Base-by-base conservation (phyloP, 2,113 vertebrate species). In the Rafetus swinhoei region DNA sequence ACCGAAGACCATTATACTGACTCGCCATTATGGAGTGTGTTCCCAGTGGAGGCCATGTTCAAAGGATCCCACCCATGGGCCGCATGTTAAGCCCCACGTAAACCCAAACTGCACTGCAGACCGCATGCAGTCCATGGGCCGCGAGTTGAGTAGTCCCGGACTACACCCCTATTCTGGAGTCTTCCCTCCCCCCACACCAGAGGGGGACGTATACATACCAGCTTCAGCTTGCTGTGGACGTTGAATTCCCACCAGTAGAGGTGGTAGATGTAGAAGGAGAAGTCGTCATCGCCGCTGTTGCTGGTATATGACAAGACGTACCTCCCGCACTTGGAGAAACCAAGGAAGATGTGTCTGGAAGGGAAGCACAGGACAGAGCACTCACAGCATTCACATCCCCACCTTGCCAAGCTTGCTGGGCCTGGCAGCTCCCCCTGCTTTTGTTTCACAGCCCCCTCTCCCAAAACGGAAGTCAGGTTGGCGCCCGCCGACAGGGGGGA, bases 211-310 rank as follows among this genome's bases (percentile, higher is more conserved):
- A 72, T 39, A 56, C 95, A 12, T 97, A 99, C 99, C 99, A 99
- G 98, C 93, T 98, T 99, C 90, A 99, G 98, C 79, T 99, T 98
- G 97, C 99, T 99, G 98, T 99, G 99, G 11, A 99, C 97, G 94
- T 99, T 99, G 97, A 99, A 99, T 94, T 99, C 99, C 99, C 99
- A 99, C 99, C 99, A 99, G 93, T 99, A 99, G 5, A 99, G 98
- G 95, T 99, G 98, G 90, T 99, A 99, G 39, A 98, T 98, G 91
- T 99, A 99, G 97, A 99, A 99, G 86, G 98, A 99, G 90, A 98
- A 98, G 83, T 99, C 99, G 0, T 99, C 99, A 1, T 99, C 99
- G 8, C 99, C 98, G 2, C 98, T 99, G 96, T 98, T 98, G 82
- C 99, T 99, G 84, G 99, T 99, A 96, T 99, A 99, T 79, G 99